A percentile compares a stretch with the other conserved stretches of the same genome.
phyloP scores from a whole-genome alignment of 2,113 vertebrate genomes.

The Anser cygnoides region DNA sequence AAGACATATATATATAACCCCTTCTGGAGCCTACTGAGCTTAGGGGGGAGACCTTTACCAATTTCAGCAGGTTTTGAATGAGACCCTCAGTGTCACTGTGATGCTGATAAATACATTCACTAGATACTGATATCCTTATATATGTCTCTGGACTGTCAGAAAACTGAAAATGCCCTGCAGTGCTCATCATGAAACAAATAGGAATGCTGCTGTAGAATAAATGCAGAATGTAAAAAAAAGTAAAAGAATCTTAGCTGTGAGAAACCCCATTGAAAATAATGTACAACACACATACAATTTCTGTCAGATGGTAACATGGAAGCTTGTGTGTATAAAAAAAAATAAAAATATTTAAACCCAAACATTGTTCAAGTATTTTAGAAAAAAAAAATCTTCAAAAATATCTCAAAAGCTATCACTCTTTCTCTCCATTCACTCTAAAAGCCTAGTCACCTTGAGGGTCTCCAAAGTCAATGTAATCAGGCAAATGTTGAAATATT shows the following conservation, averaged over 20 bases:
- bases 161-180: neutral
- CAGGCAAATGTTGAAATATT: neutral
- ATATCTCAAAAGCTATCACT: neutral
- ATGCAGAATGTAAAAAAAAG: neutral
- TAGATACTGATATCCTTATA: neutral
- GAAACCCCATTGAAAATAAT: neutral
- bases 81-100: rapidly evolving
- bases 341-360: neutral
- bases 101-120: neutral
- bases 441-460: neutral
- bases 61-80: neutral
- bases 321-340: neutral
- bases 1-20: neutral
- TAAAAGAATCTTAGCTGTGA: neutral
- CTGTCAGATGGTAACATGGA: neutral
- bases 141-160: neutral
- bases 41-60: neutral
- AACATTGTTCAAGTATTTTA: neutral
- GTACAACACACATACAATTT: neutral
- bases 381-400: neutral
- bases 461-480: neutral
- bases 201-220: neutral
- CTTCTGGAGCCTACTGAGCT: neutral
- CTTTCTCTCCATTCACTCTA: neutral
- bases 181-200: neutral